These are phyloP conservation scores for Osmoderma eremita DNA, from an alignment of 2,888 invertebrate genomes.

Conservation along the genomic window DNA sequence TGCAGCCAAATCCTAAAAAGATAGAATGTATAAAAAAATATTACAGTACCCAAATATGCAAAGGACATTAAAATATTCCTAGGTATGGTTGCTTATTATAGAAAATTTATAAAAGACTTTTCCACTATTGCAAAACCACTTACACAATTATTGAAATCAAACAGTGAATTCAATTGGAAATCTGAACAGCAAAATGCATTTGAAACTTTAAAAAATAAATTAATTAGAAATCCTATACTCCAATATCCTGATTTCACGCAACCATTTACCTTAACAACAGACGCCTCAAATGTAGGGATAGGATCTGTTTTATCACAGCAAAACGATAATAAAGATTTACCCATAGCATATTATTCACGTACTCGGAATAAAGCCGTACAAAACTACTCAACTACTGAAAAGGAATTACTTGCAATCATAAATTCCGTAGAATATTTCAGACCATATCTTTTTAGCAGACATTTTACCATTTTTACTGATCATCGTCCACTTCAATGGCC, in stretches of 20 bases:
- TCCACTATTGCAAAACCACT: slow-evolving; percentile 44
- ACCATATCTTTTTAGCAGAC: slow-evolving; percentile 36
- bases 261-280: slow-evolving; percentile 11
- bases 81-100: slow-evolving; percentile 26
- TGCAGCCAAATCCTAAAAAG: slow-evolving; percentile 25
- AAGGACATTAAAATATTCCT: slow-evolving; percentile 12
- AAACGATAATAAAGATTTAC: slow-evolving; percentile 25
- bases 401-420: slow-evolving; percentile 38
- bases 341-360: slow-evolving; percentile 37
- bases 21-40: slow-evolving; percentile 1
- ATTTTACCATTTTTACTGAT: too few relatives aligned
- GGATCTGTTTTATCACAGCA: slow-evolving; percentile 13
- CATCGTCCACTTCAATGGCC: too few relatives aligned
- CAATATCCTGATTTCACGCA: slow-evolving; percentile 13
- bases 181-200: slow-evolving; percentile 13
- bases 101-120: slow-evolving; percentile 27
- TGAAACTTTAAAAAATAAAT: slow-evolving; percentile 15
- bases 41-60: slow-evolving; percentile 2
- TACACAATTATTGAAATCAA: slow-evolving; percentile 40
- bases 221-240: slow-evolving; percentile 7
- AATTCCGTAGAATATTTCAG: slow-evolving; percentile 39
- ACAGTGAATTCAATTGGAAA: slow-evolving; percentile 20
- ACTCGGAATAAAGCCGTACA: slow-evolving; percentile 29
- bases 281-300: slow-evolving; percentile 11
- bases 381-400: slow-evolving; percentile 22